A percentile compares a stretch with the other conserved stretches of the same genome.
phyloP scores from a whole-genome alignment of 2,797 vertebrate species.

The Bradypodion pumilum region DNA sequence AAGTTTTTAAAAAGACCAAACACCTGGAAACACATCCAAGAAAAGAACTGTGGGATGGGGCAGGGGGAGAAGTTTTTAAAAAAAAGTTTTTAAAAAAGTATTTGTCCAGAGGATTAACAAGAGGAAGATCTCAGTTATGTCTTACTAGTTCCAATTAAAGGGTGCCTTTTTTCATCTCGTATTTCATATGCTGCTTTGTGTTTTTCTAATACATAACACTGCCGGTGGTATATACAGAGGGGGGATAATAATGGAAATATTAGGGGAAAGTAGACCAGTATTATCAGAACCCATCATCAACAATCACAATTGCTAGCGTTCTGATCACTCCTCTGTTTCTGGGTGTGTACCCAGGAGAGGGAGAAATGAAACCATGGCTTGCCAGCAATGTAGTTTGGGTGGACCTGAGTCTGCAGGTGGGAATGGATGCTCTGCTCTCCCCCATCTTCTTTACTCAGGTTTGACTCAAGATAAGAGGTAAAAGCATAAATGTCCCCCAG shows the following conservation, averaged over 20 bases:
- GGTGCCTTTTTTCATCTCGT: neutral
- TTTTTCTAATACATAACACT: neutral
- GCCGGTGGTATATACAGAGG: neutral
- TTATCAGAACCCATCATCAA: neutral
- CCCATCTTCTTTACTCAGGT: neutral
- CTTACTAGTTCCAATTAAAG: neutral
- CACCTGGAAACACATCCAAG: neutral
- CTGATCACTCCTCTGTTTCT: too few relatives aligned
- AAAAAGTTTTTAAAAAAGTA: neutral
- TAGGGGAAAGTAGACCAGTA: neutral
- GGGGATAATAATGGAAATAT: neutral
- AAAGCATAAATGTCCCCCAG: neutral
- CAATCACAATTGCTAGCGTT: neutral
- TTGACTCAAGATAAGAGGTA: neutral
- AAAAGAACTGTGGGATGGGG: neutral
- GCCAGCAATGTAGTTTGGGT: neutral
- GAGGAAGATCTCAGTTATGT: neutral
- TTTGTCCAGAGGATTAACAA: neutral
- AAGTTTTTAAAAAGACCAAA: neutral
- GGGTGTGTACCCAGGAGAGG: neutral
- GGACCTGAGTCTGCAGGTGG: neutral
- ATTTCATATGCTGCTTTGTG: neutral
- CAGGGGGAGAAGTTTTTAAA: neutral
- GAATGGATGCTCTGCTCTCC: neutral
- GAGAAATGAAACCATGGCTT: neutral